These are phyloP conservation scores for Dorcus hopei DNA, from an alignment of 2,888 invertebrate genomes.

Conservation along the genomic window DNA sequence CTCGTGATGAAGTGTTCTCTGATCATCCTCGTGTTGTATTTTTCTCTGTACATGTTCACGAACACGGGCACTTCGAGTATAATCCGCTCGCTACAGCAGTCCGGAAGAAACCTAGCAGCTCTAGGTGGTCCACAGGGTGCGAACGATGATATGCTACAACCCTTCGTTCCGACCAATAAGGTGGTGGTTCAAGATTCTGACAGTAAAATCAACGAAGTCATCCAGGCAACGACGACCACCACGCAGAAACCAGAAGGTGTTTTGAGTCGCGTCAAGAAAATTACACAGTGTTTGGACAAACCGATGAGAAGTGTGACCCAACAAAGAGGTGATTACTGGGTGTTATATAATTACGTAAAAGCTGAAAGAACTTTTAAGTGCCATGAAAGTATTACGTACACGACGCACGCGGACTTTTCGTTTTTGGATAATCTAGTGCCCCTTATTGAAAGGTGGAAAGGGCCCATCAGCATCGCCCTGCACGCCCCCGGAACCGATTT, in stretches of 20 bases:
- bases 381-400: constrained; percentile 85
- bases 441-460: constrained; percentile 81
- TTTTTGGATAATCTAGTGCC: constrained; percentile 88
- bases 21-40: constrained; percentile 36
- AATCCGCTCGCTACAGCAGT: constrained; percentile 46
- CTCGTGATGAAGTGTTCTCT: constrained; percentile 37
- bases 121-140: constrained; percentile 34
- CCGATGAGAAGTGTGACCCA: constrained; percentile 45
- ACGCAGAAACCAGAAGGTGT: constrained; percentile 6
- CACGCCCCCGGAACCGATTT: constrained; percentile 86
- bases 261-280: constrained; percentile 2
- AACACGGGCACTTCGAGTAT: constrained; percentile 35
- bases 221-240: constrained; percentile 15
- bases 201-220: too few species aligned
- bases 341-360: constrained; percentile 80
- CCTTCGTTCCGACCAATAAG: too few species aligned
- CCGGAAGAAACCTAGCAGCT: constrained; percentile 48
- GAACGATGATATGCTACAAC: constrained; percentile 7
- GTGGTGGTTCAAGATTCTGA: too few species aligned
- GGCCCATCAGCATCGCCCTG: constrained; percentile 82
- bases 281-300: constrained; percentile 30
- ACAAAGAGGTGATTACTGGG: constrained; percentile 67
- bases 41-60: constrained; percentile 40
- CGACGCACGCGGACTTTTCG: constrained; percentile 88
- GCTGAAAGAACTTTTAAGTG: constrained; percentile 66